Conservation (phyloP, 2,113 vertebrate genomes). For the Cavia aperea region DNA sequence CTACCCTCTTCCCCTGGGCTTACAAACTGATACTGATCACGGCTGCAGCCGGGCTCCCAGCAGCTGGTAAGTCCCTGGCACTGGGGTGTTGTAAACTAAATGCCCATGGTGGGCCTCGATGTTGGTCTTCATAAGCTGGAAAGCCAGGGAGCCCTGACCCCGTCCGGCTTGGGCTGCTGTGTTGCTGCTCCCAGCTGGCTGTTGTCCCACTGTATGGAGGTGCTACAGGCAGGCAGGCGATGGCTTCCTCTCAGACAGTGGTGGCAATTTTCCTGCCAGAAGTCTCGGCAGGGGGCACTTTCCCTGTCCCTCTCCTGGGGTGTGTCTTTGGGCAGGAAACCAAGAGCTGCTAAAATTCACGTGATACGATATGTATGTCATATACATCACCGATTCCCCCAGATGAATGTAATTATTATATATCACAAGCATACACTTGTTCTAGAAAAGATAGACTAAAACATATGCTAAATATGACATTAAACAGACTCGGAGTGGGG, state of each 20-base stretch:
- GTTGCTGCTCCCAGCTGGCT: not conserved
- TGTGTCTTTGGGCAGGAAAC: not conserved
- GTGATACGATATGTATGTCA: not conserved
- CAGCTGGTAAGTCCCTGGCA: not conserved
- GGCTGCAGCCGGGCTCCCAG: not conserved
- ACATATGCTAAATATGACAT: not conserved
- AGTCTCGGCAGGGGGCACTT: not conserved
- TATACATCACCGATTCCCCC: not conserved
- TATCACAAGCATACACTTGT: not conserved
- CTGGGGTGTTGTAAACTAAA: not conserved
- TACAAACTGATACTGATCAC: not conserved
- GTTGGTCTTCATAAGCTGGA: not conserved
- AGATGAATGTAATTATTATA: not conserved
- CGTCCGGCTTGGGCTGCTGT: not conserved
- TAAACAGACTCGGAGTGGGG: not conserved
- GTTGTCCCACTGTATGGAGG: accelerated
- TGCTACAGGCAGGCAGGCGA: not conserved
- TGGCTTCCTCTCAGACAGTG: not conserved
- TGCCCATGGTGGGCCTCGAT: not conserved
- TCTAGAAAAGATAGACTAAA: not conserved
- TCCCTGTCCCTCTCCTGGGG: not conserved
- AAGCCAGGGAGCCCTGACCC: too few species aligned
- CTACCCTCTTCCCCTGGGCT: not conserved
- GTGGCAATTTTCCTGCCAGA: not conserved
- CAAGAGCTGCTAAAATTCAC: not conserved